Base-by-base conservation (phyloP, 2,797 vertebrate genomes). In the Crypturellus tataupa region DNA sequence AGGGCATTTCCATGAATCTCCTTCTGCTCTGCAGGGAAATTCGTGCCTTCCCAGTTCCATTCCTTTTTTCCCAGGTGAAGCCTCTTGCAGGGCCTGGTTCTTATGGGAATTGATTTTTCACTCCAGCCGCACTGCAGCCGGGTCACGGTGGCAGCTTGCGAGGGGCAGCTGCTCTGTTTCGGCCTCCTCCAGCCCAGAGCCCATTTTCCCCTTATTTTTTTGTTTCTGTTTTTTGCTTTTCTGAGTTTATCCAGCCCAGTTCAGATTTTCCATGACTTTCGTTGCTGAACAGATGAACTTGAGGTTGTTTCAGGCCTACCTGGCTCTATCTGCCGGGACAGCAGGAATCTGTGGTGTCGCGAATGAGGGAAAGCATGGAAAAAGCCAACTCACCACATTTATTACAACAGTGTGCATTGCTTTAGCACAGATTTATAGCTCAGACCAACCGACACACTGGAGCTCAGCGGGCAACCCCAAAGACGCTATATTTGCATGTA, bases 41-140 rank as follows among this genome's bases (percentile, higher is more conserved):
- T 27, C 16, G 49, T 19, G 58, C 58, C 17, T 3, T 9, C 37
- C 4, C 25, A 68, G 70, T 89, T 94, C 93, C 78, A 73, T 63
- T 70, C 69, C 71, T 81, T 93, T 16, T 95, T 96, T 97, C 93
- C 92, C 87, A 75, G 94, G 96, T 92, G 90, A 98, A 96, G 72
- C 69, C 56, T 60, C 86, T 87, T 93, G 89, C 94, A 96, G 95
- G 97, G 78, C 68, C 95, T 92, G 85, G 78, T 91, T 62, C 49
- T 97, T 95, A 95, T 97, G 94, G 85, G 97, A 97, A 98, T 94
- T 95, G 93, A 97, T 96, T 97, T 97, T 93, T 95, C 95, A 96
- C 95, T 98, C 96, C 94, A 95, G 97, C 87, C 60, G 63, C 79
- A 94, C 80, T 84, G 85, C 69, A 10, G 65, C 53, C 58, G 67